phyloP scores from a whole-genome alignment of 1,140 invertebrate species.

The Brachionus plicatilis region DNA sequence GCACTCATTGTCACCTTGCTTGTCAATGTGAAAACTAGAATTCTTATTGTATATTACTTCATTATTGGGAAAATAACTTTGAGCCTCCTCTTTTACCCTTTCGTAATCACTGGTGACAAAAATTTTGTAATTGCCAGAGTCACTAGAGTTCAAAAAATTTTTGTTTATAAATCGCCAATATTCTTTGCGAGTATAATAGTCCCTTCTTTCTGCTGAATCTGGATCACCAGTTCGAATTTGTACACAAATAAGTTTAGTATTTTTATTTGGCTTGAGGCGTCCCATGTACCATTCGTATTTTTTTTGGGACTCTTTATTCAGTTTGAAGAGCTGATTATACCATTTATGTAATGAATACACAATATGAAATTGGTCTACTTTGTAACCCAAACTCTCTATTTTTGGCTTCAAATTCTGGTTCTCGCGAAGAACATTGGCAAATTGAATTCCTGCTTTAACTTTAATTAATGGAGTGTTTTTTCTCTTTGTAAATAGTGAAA shows the following conservation, averaged over 20 bases:
- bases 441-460: neutral
- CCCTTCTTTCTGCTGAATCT: neutral
- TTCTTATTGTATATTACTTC: neutral
- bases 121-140: neutral
- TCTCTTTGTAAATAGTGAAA: neutral
- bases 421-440: neutral
- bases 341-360: neutral
- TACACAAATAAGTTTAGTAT: neutral
- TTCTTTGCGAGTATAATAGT: neutral
- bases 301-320: neutral
- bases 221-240: slow-evolving; percentile 9
- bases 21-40: neutral
- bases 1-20: neutral
- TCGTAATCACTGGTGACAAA: slow-evolving; percentile 5
- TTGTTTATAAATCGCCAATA: neutral
- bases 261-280: neutral
- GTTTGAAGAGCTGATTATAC: neutral
- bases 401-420: neutral
- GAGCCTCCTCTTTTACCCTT: neutral
- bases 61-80: neutral
- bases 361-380: neutral
- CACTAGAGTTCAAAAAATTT: neutral
- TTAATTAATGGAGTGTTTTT: neutral
- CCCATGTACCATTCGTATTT: neutral
- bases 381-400: neutral